Evolutionary conservation across 23 tunicate genomes (phyloP), one percentile per base, ranked within the genome.

Genomic region (Trididemnum nubilum): DNA sequence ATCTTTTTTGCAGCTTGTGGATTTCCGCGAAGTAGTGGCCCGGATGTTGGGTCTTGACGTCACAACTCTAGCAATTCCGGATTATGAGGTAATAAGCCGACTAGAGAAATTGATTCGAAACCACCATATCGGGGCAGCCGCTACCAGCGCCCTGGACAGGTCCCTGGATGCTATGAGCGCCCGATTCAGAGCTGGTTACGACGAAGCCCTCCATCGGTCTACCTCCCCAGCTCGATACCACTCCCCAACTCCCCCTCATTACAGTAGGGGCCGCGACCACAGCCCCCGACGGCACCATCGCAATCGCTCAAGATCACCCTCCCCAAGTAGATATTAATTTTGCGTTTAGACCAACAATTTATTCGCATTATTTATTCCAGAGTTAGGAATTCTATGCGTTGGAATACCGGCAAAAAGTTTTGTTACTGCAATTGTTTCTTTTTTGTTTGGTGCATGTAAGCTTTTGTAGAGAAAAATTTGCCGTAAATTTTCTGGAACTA

Each of bases 1-100:
- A n/a, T n/a, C n/a, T n/a, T n/a, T n/a, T n/a, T 51, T 36, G 66
- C 79, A 94, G 98, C 83, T 94, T 29, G 91, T 94, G 31, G 98
- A 94, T 64, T 94, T 94, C 90, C 95, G 98, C 9, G 95, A 85
- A 33, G 98, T 94, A 51, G 91, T 94, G 19, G 98, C 98, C 61
- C 84, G 95, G 24, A 94, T 94, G 98, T 81, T 94, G 60, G 92
- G 92, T 0, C 81, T 94, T 19, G 95, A 94, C 64, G 98, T 94
- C 66, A 83, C 98, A 26, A 70, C 88, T 0, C 80, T 94, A 0
- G 88, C 98, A 23, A 89, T 94, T 0, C 98, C 98, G 2, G 98
- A 94, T 64, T 94, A 89, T 64, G 98, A 94, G 85, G 82, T 94
- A 0, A 82, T 94, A 28, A 75, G 85, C 0, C 76, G 95, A 31